Conservation (phyloP, 2,113 vertebrate species). For the Caretta caretta region DNA sequence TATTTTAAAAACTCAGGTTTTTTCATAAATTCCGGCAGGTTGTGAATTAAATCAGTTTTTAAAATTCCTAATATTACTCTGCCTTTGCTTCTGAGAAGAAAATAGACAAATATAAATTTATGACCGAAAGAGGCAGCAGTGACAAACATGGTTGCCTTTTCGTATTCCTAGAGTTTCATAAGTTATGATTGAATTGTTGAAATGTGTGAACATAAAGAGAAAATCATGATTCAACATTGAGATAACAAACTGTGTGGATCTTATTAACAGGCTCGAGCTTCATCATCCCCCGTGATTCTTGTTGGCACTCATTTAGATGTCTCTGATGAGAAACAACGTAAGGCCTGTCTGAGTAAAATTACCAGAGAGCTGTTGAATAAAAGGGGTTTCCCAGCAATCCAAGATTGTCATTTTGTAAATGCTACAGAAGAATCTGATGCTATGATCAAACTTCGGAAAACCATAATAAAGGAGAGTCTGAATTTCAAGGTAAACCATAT, state of each 20-base stretch:
- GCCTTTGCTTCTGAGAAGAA: neutral
- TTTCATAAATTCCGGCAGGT: neutral
- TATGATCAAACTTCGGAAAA: constrained; percentile 89
- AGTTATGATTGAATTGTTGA: neutral
- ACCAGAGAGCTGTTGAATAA: constrained; percentile 88
- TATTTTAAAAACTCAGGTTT: neutral
- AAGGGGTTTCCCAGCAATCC: constrained; percentile 89
- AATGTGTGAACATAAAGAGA: neutral
- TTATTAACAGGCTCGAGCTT: constrained; percentile 86
- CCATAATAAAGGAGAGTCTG: constrained; percentile 87
- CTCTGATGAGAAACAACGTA: constrained; percentile 86
- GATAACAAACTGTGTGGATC: neutral
- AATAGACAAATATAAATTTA: neutral
- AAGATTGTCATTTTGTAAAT: constrained; percentile 89
- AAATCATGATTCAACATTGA: neutral
- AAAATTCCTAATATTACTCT: neutral
- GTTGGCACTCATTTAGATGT: constrained; percentile 93
- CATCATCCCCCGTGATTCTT: constrained; percentile 92
- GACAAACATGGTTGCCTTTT: neutral
- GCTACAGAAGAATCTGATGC: constrained; percentile 89
- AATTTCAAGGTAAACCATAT: constrained; percentile 88
- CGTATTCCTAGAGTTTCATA: neutral
- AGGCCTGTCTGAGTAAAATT: constrained; percentile 87
- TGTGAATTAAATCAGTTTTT: neutral
- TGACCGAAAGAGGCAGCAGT: neutral